phyloP scores from a whole-genome alignment of 2,888 invertebrate species.

The Torymus auratus region DNA sequence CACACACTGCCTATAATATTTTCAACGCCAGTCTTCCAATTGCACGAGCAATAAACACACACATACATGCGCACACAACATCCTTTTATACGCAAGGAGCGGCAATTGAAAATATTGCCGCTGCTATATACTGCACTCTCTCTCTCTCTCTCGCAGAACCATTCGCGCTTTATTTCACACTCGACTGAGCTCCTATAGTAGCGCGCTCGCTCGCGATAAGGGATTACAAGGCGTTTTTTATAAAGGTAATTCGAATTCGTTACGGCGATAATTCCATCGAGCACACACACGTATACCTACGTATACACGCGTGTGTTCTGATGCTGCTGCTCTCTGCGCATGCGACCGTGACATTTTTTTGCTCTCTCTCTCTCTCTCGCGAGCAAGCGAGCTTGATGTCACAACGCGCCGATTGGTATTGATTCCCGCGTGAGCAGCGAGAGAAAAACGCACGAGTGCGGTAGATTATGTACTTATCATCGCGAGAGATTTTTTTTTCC shows the following conservation, averaged over 20 bases:
- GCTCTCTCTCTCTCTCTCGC: background rate
- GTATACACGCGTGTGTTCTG: too few relatives aligned
- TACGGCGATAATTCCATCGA: constrained; percentile 9
- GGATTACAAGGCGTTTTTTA: constrained; percentile 8
- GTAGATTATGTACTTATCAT: too few relatives aligned
- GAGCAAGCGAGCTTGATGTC: background rate
- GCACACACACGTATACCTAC: too few relatives aligned
- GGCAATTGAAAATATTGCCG: constrained; percentile 3
- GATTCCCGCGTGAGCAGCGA: constrained; percentile 20
- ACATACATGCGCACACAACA: too few relatives aligned
- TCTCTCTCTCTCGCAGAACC: constrained; percentile 4
- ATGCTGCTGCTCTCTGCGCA: background rate
- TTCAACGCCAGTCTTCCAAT: too few relatives aligned
- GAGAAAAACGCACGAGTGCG: background rate
- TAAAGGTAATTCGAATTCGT: constrained; percentile 43
- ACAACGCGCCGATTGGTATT: constrained; percentile 27
- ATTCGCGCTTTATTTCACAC: constrained; percentile 35
- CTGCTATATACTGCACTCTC: background rate
- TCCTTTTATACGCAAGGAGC: too few relatives aligned
- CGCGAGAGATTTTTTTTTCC: too few relatives aligned
- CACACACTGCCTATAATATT: too few relatives aligned
- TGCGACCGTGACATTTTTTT: constrained; percentile 23
- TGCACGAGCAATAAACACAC: too few relatives aligned
- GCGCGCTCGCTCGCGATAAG: background rate
- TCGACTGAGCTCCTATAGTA: constrained; percentile 42